Conservation (phyloP, 1,140 invertebrate genomes). For the Geopemphigus sp. region DNA sequence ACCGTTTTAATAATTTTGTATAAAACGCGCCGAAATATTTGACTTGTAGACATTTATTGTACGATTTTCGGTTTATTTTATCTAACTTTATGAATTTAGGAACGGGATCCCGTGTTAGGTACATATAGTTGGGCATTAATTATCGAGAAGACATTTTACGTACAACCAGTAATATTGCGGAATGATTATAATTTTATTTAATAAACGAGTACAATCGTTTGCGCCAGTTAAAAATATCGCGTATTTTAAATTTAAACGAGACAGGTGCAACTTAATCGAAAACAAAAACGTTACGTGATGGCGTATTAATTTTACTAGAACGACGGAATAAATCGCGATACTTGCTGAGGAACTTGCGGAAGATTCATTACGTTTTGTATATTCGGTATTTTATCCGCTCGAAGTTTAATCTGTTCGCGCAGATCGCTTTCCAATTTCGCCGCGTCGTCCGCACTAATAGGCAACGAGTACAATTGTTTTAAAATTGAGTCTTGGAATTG, state of each 20-base stretch:
- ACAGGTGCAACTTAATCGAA: neutral
- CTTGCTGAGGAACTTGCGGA: constrained; percentile 14
- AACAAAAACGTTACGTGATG: neutral
- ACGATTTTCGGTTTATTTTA: no score
- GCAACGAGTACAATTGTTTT: neutral
- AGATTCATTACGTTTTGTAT: neutral
- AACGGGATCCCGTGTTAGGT: no score
- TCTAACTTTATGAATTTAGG: no score
- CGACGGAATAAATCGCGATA: neutral
- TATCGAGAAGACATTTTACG: no score
- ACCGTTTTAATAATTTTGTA: no score
- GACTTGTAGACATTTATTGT: no score
- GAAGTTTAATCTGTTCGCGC: neutral
- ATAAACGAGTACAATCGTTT: neutral
- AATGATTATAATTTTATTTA: neutral
- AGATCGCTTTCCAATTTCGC: neutral
- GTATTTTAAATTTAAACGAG: neutral
- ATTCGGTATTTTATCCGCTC: neutral
- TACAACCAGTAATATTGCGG: neutral
- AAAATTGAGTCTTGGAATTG: neutral
- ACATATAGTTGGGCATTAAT: no score
- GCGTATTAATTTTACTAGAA: neutral
- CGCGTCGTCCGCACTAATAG: neutral
- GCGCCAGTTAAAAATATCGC: neutral
- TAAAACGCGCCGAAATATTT: no score